Base-by-base conservation (phyloP, 2,888 invertebrate species). In the Phania funesta region DNA sequence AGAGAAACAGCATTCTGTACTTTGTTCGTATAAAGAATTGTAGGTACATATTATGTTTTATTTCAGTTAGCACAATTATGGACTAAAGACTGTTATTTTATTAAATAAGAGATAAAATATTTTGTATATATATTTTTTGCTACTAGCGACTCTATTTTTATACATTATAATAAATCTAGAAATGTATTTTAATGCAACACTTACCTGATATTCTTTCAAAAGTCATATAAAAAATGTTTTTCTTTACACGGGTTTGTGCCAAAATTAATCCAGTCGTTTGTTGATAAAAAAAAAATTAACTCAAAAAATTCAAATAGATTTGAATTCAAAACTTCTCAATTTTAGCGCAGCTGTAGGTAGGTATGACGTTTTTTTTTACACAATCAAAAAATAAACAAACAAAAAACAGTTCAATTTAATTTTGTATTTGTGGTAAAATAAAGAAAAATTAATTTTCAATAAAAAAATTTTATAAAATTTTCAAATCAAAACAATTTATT, bases 191-290 rank as follows among this genome's bases (percentile, higher is more conserved):
- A 18, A 44, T 7, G n/a, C 13, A 41, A 18, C 83, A 93, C 95
- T 94, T 91, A 96, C 96, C 96, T 95, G 94, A 95, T 93, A 93
- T 95, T 95, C 95, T 95, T 96, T 95, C 96, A 96, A 96, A 96
- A 96, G 96, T 96, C 97, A 97, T 97, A 97, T 97, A 97, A 97
- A 95, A 96, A 88, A 88, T 89, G 86, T 89, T 88, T 85, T 90
- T 88, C 89, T 90, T 89, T 88, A 87, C 88, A 87, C 89, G 89
- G 90, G 90, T 87, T 48, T 67, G 89, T 89, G 86, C 87, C 87
- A 87, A 87, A 67, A 87, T 84, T 85, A 86, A 86, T 87, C 85
- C 87, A 88, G 88, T 87, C 87, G 87, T 89, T 35, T 62, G 13
- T 48, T 32, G 32, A 35, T 26, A 48, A 24, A 50, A 70, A 26